Evolutionary conservation across 2,113 vertebrate genomes (phyloP).

Genomic region (Lasiurus borealis): DNA sequence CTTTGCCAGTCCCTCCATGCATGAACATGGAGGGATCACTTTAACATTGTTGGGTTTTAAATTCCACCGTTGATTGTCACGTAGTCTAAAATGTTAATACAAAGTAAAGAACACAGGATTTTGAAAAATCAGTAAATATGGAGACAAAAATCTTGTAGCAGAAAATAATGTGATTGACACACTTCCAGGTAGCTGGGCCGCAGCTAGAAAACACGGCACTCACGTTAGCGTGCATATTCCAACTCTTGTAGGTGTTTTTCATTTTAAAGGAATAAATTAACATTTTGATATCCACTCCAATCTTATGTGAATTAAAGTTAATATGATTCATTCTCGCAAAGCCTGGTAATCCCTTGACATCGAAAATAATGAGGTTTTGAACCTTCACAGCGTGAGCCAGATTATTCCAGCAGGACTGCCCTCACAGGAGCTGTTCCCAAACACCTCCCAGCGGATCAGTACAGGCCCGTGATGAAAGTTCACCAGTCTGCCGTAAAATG

Average conservation of each 20-base stretch:
- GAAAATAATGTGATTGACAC: not conserved
- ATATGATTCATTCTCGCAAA: not conserved
- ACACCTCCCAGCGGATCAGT: not conserved
- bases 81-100: not conserved
- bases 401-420: not conserved
- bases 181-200: not conserved
- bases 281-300: not conserved
- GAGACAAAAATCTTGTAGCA: not conserved
- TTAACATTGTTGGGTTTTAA: not conserved
- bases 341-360: not conserved
- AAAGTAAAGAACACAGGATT: constrained; percentile 42
- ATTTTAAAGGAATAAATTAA: constrained; percentile 9
- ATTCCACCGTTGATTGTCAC: not conserved
- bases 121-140: not conserved
- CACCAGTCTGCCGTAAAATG: not conserved
- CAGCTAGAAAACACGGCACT: not conserved
- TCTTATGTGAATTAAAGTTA: constrained; percentile 3
- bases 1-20: not conserved
- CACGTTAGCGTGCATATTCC: not conserved
- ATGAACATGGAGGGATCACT: not conserved
- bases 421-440: not conserved
- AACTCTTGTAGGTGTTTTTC: not conserved
- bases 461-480: not conserved
- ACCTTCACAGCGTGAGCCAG: not conserved
- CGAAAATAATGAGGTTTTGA: not conserved